Evolutionary conservation across 2,797 vertebrate genomes (phyloP).

Genomic region (Melanotaenia boesemani): DNA sequence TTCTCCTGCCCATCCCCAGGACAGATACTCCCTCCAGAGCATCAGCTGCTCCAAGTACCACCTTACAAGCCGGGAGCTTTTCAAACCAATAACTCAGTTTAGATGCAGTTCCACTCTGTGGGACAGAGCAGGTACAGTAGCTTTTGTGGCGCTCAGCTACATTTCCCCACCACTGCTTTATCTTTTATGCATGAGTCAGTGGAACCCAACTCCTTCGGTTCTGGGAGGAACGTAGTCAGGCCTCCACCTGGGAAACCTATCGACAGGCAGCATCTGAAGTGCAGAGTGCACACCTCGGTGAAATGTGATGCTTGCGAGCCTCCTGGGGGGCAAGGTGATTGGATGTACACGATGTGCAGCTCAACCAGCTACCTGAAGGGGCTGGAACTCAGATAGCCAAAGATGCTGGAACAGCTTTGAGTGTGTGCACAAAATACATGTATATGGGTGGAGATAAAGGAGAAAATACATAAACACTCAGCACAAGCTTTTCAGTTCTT

Average conservation of each 20-base stretch:
- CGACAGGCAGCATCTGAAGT: slow-evolving; percentile 39
- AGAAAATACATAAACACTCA: not conserved
- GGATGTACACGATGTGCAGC: slow-evolving; percentile 28
- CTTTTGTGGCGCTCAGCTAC: slow-evolving; percentile 56
- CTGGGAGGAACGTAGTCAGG: slow-evolving; percentile 45
- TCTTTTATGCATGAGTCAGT: slow-evolving; percentile 85
- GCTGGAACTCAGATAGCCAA: slow-evolving; percentile 16
- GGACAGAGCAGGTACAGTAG: slow-evolving; percentile 31
- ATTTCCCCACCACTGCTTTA: slow-evolving; percentile 60
- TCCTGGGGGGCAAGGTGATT: slow-evolving; percentile 31
- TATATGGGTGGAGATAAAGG: not conserved
- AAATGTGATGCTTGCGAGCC: slow-evolving; percentile 61
- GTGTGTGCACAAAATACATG: not conserved
- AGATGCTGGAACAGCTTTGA: not conserved
- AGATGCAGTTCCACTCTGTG: not conserved
- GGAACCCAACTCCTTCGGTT: slow-evolving; percentile 78
- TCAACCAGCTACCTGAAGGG: slow-evolving; percentile 53
- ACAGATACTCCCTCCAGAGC: slow-evolving; percentile 36
- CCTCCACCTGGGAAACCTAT: slow-evolving; percentile 51
- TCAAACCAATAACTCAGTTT: not conserved
- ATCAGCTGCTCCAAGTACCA: slow-evolving; percentile 25
- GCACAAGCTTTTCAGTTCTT: no score
- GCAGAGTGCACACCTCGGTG: slow-evolving; percentile 45
- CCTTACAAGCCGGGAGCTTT: slow-evolving; percentile 26
- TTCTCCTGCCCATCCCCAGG: slow-evolving; percentile 52